Evolutionary conservation across 2,797 vertebrate genomes (phyloP), one percentile per base, ranked within the genome.

Genomic region (Champsocephalus esox): DNA sequence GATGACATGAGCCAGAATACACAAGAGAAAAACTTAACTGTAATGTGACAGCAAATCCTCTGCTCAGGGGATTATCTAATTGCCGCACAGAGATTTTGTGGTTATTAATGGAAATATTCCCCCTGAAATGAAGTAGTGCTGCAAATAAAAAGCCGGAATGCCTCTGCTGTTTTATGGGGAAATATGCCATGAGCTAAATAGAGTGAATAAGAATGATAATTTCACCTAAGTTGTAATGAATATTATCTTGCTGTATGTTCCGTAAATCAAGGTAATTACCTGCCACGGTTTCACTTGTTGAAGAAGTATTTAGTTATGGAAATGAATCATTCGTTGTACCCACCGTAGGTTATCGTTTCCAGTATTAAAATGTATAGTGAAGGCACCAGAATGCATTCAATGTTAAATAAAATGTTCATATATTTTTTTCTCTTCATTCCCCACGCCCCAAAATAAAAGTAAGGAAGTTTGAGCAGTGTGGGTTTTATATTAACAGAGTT

Each of bases 11-110:
- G 84, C 87, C 76, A 83, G 78, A 57, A 70, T 65, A 89, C 72
- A 80, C 81, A 81, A 38, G 56, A 75, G 54, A 73, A 51, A 88
- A 73, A 70, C 68, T 49, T 57, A 79, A 73, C 60, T 44, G 44
- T 58, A 68, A 74, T 75, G 72, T 85, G 76, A 87, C 77, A 85
- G 75, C 73, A 84, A 80, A 83, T 75, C 67, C 50, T 77, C 70
- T 21, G 17, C 76, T 80, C 58, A 1, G 56, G 59, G 66, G 44
- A 77, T 59, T 79, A 66, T 68, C 51, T 56, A 77, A 73, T 58
- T 86, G 74, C 73, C 46, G 5, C 14, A 46, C 54, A 71, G 64
- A 74, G 59, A 75, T 68, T 14, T 74, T 62, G 43, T 50, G 56
- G 55, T 86, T 74, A 64, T 81, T 87, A 41, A 63, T 82, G 77